phyloP scores from a whole-genome alignment of 2,113 vertebrate species.

The Desmodus rotundus region DNA sequence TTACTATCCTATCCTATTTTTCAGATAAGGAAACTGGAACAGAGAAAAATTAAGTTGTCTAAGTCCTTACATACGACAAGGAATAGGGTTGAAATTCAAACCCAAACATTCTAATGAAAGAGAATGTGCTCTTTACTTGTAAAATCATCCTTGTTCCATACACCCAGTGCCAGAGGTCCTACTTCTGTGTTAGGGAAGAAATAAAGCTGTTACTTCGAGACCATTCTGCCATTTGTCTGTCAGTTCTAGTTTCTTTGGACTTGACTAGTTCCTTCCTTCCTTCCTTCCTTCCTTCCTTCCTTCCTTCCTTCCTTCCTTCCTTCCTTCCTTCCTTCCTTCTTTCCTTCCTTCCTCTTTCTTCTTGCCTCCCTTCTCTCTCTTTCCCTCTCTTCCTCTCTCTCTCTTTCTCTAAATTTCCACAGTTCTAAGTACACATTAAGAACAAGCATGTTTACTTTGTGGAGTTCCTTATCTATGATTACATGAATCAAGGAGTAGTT shows the following conservation, averaged over 20 bases:
- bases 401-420: neutral
- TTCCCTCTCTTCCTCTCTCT: neutral
- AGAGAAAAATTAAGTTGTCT: conserved; percentile 1
- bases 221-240: neutral
- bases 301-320: neutral
- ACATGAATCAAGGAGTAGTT: conserved; percentile 10
- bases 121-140: neutral
- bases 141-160: neutral
- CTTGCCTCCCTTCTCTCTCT: neutral
- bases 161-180: neutral
- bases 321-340: neutral
- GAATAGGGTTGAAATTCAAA: neutral
- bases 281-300: fast-evolving
- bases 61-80: neutral
- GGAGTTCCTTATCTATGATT: neutral
- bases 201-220: neutral
- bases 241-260: neutral
- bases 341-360: neutral
- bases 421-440: neutral
- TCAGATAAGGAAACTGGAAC: neutral
- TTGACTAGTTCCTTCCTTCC: neutral
- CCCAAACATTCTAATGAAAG: neutral
- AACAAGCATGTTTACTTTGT: neutral
- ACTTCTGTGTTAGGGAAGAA: neutral
- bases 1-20: neutral